phyloP scores from a whole-genome alignment of 2,888 invertebrate species.

The Camponotus fellah region DNA sequence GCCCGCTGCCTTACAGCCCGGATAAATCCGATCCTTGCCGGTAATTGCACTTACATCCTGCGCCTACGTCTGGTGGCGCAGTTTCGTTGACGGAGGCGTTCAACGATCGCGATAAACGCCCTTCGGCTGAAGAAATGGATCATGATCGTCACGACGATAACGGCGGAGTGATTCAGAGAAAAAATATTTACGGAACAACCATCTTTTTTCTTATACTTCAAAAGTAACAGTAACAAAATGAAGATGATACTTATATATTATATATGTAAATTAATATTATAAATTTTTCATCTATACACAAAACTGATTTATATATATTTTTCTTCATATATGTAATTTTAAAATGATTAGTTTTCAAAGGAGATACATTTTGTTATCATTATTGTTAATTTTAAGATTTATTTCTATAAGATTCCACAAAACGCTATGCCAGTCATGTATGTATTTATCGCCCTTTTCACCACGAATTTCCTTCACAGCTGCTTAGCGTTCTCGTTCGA shows the following conservation, averaged over 20 bases:
- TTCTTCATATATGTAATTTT: background rate
- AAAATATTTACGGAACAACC: background rate
- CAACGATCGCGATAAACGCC: constrained; percentile 72
- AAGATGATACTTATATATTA: background rate
- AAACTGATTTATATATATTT: background rate
- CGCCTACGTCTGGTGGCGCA: constrained; percentile 56
- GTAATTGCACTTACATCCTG: constrained; percentile 72
- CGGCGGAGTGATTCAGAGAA: constrained; percentile 36
- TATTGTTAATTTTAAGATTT: background rate
- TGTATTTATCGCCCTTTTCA: background rate
- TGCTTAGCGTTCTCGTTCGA: constrained; percentile 23
- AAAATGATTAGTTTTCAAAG: background rate
- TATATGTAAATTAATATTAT: background rate
- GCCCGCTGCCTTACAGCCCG: constrained; percentile 50
- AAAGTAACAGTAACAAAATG: background rate
- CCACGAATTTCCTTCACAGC: constrained; percentile 33
- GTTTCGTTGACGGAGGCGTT: constrained; percentile 53
- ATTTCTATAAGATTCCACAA: background rate
- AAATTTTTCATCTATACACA: constrained; percentile 2
- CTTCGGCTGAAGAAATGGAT: constrained; percentile 69
- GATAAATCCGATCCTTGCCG: constrained; percentile 64
- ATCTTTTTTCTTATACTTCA: constrained; percentile 6
- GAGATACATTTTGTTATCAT: background rate
- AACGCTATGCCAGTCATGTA: background rate
- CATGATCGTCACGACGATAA: constrained; percentile 73